A percentile compares a stretch with the other conserved stretches of the same genome.
These are phyloP conservation scores for Beris morrisii DNA, from an alignment of 2,888 invertebrate species.

Conservation along the genomic window DNA sequence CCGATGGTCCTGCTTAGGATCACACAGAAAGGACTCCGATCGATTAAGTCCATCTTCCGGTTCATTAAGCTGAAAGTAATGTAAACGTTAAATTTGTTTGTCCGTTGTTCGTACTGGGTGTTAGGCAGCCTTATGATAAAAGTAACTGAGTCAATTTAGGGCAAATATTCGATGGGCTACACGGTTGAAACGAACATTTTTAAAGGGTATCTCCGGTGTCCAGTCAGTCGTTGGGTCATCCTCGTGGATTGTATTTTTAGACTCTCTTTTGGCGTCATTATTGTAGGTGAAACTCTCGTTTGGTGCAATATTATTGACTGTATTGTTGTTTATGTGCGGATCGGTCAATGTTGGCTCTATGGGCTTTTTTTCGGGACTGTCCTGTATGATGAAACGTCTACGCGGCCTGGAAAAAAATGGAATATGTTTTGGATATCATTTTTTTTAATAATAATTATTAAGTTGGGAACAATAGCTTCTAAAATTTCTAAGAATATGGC, in stretches of 20 bases:
- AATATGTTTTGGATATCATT: too few relatives aligned
- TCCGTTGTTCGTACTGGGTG: not conserved
- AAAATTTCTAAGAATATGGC: too few relatives aligned
- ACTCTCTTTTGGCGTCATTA: constrained; percentile 41
- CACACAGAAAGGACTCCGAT: constrained; percentile 50
- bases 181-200: constrained; percentile 66
- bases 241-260: constrained; percentile 64
- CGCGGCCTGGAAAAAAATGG: constrained; percentile 46
- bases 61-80: constrained; percentile 49
- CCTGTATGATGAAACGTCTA: constrained; percentile 52
- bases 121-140: too few relatives aligned
- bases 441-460: too few relatives aligned
- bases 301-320: constrained; percentile 11
- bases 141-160: not conserved
- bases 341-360: constrained; percentile 27
- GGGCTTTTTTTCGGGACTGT: constrained; percentile 42
- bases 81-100: constrained; percentile 15
- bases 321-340: constrained; percentile 33
- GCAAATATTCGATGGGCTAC: not conserved
- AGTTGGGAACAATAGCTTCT: too few relatives aligned
- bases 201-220: constrained; percentile 91
- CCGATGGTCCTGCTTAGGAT: constrained; percentile 48
- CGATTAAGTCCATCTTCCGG: constrained; percentile 52
- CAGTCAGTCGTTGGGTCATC: constrained; percentile 81
- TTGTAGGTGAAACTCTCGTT: constrained; percentile 6